These are phyloP conservation scores for Lophotis ruficrista DNA, from an alignment of 2,113 vertebrate genomes.

Conservation along the genomic window DNA sequence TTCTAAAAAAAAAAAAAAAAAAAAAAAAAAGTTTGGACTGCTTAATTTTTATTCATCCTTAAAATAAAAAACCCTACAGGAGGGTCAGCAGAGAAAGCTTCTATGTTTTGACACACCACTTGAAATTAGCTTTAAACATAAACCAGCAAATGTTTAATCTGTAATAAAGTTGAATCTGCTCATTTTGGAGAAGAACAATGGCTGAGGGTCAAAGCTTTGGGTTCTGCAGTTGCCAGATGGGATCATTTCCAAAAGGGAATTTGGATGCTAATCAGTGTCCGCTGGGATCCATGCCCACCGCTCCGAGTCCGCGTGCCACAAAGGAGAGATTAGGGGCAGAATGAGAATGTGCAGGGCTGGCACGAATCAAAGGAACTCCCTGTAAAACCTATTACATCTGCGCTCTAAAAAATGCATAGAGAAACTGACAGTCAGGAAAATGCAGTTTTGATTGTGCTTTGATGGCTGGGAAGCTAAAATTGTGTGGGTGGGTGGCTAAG, in stretches of 20 bases:
- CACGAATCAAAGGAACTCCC: conserved; percentile 66
- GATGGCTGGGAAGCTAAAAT: conserved; percentile 63
- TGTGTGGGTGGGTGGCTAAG: conserved; percentile 62
- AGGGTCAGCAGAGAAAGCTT: conserved; percentile 22
- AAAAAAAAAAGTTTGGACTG: not conserved
- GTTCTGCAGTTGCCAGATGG: conserved; percentile 62
- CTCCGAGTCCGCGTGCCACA: conserved; percentile 41
- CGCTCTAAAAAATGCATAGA: conserved; percentile 42
- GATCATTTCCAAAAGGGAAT: conserved; percentile 61
- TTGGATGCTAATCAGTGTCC: conserved; percentile 67
- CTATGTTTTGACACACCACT: conserved; percentile 40
- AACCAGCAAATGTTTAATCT: conserved; percentile 46
- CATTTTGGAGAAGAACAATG: conserved; percentile 61
- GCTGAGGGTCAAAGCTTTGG: conserved; percentile 20
- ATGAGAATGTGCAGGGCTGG: conserved; percentile 68
- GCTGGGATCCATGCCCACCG: conserved; percentile 59
- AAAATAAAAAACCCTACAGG: not conserved
- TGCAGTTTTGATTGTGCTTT: conserved; percentile 61
- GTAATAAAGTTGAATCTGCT: conserved; percentile 58
- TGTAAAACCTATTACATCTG: conserved; percentile 70
- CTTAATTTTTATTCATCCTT: conserved; percentile 41
- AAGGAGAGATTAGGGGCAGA: conserved; percentile 70
- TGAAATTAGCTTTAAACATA: conserved; percentile 21
- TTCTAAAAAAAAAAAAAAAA: not conserved
- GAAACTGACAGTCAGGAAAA: conserved; percentile 64